phyloP scores from a whole-genome alignment of 37 sponge, comb jelly and placozoan genomes.

The Ephydatia muelleri region DNA sequence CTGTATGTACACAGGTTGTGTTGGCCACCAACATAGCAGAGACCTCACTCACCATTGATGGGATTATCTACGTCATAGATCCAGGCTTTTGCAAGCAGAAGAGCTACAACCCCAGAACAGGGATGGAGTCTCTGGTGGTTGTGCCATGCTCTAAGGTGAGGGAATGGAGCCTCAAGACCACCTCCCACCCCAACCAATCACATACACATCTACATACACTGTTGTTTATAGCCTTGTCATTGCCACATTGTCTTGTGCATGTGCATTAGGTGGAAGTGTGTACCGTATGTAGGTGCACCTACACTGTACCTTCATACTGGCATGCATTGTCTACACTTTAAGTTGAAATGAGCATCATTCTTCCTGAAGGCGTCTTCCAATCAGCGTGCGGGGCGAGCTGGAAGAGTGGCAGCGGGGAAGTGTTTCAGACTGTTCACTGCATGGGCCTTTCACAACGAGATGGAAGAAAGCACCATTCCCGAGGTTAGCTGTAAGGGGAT shows the following conservation, averaged over 20 bases:
- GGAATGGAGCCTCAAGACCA: background rate
- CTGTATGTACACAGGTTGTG: constrained; percentile 67
- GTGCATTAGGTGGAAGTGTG: background rate
- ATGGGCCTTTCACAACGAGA: constrained; percentile 95
- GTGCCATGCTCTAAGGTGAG: constrained; percentile 87
- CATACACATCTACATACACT: background rate
- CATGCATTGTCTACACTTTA: background rate
- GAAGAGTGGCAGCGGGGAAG: constrained; percentile 96
- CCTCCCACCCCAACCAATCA: background rate
- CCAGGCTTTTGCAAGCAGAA: constrained; percentile 98
- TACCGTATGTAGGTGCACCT: background rate
- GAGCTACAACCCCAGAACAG: constrained; percentile 92
- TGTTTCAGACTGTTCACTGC: constrained; percentile 96
- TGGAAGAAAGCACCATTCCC: constrained; percentile 94
- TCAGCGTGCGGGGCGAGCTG: constrained; percentile 98
- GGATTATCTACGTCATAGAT: constrained; percentile 97
- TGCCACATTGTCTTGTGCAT: background rate
- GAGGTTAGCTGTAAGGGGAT: constrained; percentile 78
- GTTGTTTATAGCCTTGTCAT: too few relatives aligned
- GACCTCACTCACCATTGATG: constrained; percentile 98
- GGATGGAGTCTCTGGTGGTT: constrained; percentile 92
- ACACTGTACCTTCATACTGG: too few relatives aligned
- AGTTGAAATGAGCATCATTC: too few relatives aligned
- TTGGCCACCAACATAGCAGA: constrained; percentile 99
- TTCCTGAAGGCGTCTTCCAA: constrained; percentile 87